Base-by-base conservation (phyloP, 2,888 invertebrate species). In the Omphaloscelis lunosa region DNA sequence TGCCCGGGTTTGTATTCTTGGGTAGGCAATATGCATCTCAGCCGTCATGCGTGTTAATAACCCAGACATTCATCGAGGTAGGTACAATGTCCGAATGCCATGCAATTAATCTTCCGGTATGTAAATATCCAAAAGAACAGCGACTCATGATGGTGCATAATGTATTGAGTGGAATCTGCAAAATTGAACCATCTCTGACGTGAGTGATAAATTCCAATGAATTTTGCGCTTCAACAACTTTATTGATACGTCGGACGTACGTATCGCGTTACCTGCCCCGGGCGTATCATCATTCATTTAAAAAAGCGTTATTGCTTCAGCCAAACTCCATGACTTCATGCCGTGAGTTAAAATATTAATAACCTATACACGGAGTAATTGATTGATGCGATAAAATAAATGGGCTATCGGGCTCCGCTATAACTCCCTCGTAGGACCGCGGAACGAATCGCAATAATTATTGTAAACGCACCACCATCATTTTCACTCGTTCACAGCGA, bases 331-430 rank as follows among this genome's bases (percentile, higher is more conserved):
- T 89, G 90, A 89, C 91, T 92, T 87, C 89, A 90, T 89, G 89
- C 89, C 86, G 90, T 90, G 92, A 92, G 93, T 94, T 93, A 93
- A 94, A 93, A 91, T 92, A 94, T 94, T 92, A 94, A 94, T 93
- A 93, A 93, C 91, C 91, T 91, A 90, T 91, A 91, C 90, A 92
- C 91, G 82, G 84, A 87, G 91, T 94, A 95, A 96, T 95, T 95
- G 95, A 95, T 95, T 95, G 94, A 95, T 93, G 91, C 90, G 92
- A 94, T 94, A 92, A 93, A 94, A 94, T 94, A 92, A 94, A 95
- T 93, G 92, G 92, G 86, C 89, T 91, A 91, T 89, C 89, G 77
- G 88, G 79, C 84, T 82, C 84, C 84, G 87, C 86, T 90, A 91
- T 91, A 89, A 87, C 86, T 85, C 86, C 87, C 86, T 88, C 85